Percentiles rank a stretch among this genome's conserved stretches.
These are phyloP conservation scores for Elgaria multicarinata DNA, from an alignment of 2,113 vertebrate species.

Conservation along the genomic window DNA sequence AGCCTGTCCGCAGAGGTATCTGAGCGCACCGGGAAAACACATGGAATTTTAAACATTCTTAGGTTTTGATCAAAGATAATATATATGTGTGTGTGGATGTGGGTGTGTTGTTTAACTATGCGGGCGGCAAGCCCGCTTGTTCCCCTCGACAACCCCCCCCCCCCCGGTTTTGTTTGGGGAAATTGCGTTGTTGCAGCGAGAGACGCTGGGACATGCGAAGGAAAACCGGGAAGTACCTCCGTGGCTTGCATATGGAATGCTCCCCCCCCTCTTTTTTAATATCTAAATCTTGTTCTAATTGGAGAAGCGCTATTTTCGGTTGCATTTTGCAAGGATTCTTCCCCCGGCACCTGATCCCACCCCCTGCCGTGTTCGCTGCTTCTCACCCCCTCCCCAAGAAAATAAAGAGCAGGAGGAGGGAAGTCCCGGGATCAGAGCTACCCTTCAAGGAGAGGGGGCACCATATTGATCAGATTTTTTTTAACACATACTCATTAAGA, in stretches of 20 bases:
- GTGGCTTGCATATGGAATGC: neutral
- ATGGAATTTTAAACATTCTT: neutral
- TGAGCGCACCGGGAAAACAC: slow-evolving; percentile 24
- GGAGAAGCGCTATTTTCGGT: neutral
- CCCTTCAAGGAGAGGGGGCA: neutral
- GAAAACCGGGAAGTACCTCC: slow-evolving; percentile 34
- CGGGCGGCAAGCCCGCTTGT: slow-evolving; percentile 25
- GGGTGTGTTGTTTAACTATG: neutral
- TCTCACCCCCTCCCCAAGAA: neutral
- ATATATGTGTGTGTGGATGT: neutral
- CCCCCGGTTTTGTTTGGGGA: slow-evolving; percentile 41
- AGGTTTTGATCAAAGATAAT: slow-evolving; percentile 45
- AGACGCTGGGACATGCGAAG: slow-evolving; percentile 31
- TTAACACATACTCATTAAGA: slow-evolving; percentile 30
- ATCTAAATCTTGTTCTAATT: neutral
- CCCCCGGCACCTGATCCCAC: slow-evolving; percentile 66
- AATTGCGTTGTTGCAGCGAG: slow-evolving; percentile 50
- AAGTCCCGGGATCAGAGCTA: slow-evolving; percentile 3
- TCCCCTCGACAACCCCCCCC: slow-evolving; percentile 53
- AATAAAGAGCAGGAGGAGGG: neutral
- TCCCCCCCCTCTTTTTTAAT: neutral
- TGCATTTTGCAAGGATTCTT: neutral
- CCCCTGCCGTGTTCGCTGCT: slow-evolving; percentile 28
- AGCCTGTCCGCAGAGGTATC: slow-evolving; percentile 19
- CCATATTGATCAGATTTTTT: slow-evolving; percentile 34